Base-by-base conservation (phyloP, 2,888 invertebrate genomes). In the Molorchus minor region DNA sequence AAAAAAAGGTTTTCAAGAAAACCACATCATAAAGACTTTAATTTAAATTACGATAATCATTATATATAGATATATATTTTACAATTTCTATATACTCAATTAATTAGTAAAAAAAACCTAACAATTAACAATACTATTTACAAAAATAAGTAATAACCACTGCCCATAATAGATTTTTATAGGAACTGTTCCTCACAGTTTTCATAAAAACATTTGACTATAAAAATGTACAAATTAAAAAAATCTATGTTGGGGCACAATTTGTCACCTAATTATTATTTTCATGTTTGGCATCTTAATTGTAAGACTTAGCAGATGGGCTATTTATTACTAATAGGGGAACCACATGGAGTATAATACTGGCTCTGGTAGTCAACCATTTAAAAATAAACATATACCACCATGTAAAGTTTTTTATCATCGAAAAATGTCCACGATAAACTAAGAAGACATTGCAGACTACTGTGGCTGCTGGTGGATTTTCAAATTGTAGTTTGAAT, bases 51-150 rank as follows among this genome's bases (percentile, higher is more conserved):
- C 41, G 19, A 29, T 45, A 35, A 35, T 21, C 19, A 36, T 35
- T 44, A 44, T 44, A 36, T 33, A 25, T 35, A 20, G 35, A 36
- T 54, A 54, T 45, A 44, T 44, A 45, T 19, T 54, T 54, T 44
- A 52, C 51, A n/a, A n/a, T n/a, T n/a, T n/a, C n/a, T n/a, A n/a
- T n/a, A 35, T 33, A 30, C 3, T 30, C 35, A 57, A 57, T 44
- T 15, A 44, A 46, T 55, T 44, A 57, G 38, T 57, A 35, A 43
- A 49, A 38, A 52, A 52, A 51, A 56, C 46, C 56, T 57, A 57
- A 45, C 38, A 57, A 51, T 57, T 57, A 57, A 57, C 51, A 57
- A 57, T 47, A 57, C 41, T 57, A 57, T 57, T 51, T 57, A 57
- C 56, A 57, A 35, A 57, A 41, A 29, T 56, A 51, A 57, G 56